Base-by-base conservation (phyloP, 2,888 invertebrate genomes). In the Keiferia lycopersicella region DNA sequence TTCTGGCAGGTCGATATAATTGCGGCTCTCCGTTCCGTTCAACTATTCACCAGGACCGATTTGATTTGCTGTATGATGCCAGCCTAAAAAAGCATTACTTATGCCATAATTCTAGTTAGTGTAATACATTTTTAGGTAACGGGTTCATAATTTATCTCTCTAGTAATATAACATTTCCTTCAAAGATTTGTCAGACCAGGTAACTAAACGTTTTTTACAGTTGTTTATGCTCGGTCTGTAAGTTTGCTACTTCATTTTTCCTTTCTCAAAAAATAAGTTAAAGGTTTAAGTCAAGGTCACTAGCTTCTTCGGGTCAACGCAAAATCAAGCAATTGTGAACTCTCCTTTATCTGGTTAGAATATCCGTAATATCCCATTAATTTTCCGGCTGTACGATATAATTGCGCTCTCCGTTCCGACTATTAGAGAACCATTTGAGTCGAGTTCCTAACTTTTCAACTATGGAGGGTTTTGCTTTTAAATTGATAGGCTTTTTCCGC, bases 381-480 rank as follows among this genome's bases (percentile, higher is more conserved):
- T 53, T 53, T 53, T 53, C 51, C 22, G 22, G 51, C 22, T 53
- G 20, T 53, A 53, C 22, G 7, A 22, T 53, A 53, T 53, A 53
- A 53, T 53, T 53, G 51, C 22, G 14, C 51, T 11, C 22, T 26
- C 12, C 51, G 51, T 53, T 53, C 22, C 51, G 22, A 53, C 51
- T 53, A 53, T 53, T 53, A 53, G 51, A 22, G 51, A 53, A 4
- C 22, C 22, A 22, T 20, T 53, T 22, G 22, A 22, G 22, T 14
- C 20, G 51, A 53, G 14, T 2, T n/a, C 16, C 16, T 16, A 45
- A 45, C 45, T 45, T 34, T 34, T 34, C 34, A 34, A n/a, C 45
- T n/a, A 3, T 0, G 41, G 16, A 45, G 16, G 12, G 41, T 14
- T 14, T 14, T 41, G 16, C 3, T 45, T 45, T 45, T n/a, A 45